Base-by-base conservation (phyloP, 2,797 vertebrate species). In the Pangasius sanitwongsei region DNA sequence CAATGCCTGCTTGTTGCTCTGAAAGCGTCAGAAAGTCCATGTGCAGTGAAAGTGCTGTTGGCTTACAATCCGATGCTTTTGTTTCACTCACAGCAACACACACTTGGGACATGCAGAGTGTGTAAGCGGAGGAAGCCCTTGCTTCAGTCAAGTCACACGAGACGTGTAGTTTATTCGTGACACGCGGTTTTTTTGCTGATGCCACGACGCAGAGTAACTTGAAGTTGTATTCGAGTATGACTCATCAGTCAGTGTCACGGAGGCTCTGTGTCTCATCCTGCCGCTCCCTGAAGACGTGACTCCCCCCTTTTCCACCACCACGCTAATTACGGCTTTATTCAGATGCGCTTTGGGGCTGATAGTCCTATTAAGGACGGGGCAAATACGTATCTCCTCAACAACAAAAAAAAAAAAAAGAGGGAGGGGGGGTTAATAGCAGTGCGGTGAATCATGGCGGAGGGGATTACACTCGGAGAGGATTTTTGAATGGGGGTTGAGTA, bases 311-410 rank as follows among this genome's bases (percentile, higher is more conserved):
- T 87, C 67, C 69, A n/a, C 6, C 88, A 75, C 50, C 70, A 28
- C 37, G 83, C 88, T 90, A 92, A 92, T 92, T 89, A 90, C 23
- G 61, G 85, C 88, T 91, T 87, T 87, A 87, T 88, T 78, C 61
- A 85, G 31, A 61, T 87, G 83, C 85, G 81, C 34, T n/a, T 67
- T 82, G 67, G 82, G 86, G 18, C 91, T 89, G 90, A 91, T 91
- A 89, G 82, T 34, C 59, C 55, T 41, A 18, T 81, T 70, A 57
- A 34, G 44, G 74, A 61, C 44, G 44, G 83, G 31, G 25, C 6
- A 83, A 83, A 63, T 87, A 89, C 50, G 28, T 44, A 81, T 88
- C 89, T 91, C 55, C 55, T 88, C 67, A 85, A 72, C 41, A 83
- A 9, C 23, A 61, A 31, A 41, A 41, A 41, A 41, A 31, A 31